Evolutionary conservation across 1,140 invertebrate species (phyloP).

Genomic region (Argopecten irradians): DNA sequence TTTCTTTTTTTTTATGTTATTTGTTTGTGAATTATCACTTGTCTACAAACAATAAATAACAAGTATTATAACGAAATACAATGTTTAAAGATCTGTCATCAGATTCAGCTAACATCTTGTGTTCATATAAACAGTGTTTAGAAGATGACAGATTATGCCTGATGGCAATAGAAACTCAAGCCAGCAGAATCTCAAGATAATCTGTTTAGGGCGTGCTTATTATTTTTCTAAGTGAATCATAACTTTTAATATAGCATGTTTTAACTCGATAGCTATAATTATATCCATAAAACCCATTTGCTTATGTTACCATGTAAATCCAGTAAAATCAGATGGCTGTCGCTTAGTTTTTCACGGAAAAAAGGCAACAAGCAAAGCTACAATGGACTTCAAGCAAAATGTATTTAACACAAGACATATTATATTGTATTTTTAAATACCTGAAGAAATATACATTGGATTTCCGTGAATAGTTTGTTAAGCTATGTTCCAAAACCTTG

Average conservation of each 20-base stretch:
- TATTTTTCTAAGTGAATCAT: too few species aligned
- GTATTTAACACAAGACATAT: background rate
- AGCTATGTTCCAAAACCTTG: background rate
- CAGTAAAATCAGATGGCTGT: too few species aligned
- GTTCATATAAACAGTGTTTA: background rate
- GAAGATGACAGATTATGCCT: background rate
- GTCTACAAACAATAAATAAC: conserved; percentile 2
- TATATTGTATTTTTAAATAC: background rate
- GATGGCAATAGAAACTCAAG: background rate
- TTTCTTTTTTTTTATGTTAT: background rate
- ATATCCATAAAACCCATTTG: too few species aligned
- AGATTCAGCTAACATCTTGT: background rate
- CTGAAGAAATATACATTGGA: background rate
- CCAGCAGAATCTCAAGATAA: background rate
- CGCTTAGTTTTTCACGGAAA: too few species aligned
- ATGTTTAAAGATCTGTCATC: background rate
- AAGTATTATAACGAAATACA: background rate
- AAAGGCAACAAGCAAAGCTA: background rate
- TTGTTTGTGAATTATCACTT: background rate
- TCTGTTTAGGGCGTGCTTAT: background rate
- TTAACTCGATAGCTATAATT: too few species aligned
- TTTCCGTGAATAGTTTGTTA: background rate
- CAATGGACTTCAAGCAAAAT: background rate
- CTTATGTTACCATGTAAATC: too few species aligned
- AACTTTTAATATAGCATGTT: too few species aligned